These are phyloP conservation scores for Isurus oxyrinchus DNA, from an alignment of 2,113 vertebrate genomes.

Conservation along the genomic window DNA sequence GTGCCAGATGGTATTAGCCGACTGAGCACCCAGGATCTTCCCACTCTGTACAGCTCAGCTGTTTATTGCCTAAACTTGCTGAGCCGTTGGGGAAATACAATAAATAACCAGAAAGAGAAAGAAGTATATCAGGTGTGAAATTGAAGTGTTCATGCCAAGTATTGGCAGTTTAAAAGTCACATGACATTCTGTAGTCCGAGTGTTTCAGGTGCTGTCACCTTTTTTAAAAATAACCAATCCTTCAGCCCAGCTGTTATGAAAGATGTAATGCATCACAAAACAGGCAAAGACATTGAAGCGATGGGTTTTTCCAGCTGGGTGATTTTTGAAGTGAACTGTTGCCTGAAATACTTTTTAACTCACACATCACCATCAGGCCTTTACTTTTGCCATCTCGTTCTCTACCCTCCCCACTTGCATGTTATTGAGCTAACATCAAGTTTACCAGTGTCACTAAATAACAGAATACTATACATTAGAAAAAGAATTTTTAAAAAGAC, in stretches of 20 bases:
- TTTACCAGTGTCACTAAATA: background rate
- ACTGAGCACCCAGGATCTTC: background rate
- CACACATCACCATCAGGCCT: background rate
- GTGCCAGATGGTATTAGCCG: background rate
- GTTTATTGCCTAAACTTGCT: background rate
- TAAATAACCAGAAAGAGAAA: no score
- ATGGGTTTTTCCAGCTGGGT: constrained; percentile 1
- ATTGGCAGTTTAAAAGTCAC: background rate
- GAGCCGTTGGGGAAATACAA: background rate
- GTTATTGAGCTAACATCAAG: background rate
- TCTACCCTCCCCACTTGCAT: background rate
- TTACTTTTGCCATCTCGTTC: background rate
- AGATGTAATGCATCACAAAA: background rate
- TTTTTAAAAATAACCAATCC: background rate
- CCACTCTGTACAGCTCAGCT: background rate
- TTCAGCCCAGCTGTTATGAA: background rate
- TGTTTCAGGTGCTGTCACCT: background rate
- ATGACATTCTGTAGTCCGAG: background rate
- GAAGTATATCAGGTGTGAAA: background rate
- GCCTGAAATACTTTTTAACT: background rate
- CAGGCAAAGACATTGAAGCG: background rate
- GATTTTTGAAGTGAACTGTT: background rate
- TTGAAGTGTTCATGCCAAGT: background rate
- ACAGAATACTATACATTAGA: background rate
- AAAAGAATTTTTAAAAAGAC: background rate